These are phyloP conservation scores for Serripes groenlandicus DNA, from an alignment of 2,888 invertebrate genomes.

Conservation along the genomic window DNA sequence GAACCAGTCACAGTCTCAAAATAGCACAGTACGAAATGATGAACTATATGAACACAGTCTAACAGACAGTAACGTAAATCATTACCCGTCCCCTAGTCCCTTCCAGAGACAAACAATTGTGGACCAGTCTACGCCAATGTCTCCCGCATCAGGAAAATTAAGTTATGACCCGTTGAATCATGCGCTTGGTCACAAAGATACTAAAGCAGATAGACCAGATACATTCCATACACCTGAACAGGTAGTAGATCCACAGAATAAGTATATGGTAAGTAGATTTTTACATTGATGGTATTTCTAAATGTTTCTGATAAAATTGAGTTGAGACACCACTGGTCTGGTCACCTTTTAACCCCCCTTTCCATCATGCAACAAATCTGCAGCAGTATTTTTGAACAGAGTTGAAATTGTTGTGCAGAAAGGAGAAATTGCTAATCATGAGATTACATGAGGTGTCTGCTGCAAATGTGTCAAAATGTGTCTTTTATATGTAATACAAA, in stretches of 20 bases:
- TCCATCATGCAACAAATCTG: not conserved
- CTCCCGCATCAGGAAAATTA: conserved; percentile 39
- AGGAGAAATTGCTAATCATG: not conserved
- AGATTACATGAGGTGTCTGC: too few relatives aligned
- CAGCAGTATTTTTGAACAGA: not conserved
- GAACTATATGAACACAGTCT: conserved; percentile 63
- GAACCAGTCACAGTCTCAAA: conserved; percentile 51
- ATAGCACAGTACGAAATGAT: conserved; percentile 61
- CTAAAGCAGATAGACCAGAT: conserved; percentile 59
- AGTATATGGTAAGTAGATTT: conserved; percentile 57
- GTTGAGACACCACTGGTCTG: not conserved
- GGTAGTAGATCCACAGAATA: conserved; percentile 57
- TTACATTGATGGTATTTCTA: not conserved
- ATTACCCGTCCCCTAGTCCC: conserved; percentile 72
- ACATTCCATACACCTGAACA: conserved; percentile 56
- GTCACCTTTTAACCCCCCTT: too few relatives aligned
- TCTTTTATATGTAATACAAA: too few relatives aligned
- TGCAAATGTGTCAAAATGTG: too few relatives aligned
- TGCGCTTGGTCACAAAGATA: conserved; percentile 35
- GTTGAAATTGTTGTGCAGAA: not conserved
- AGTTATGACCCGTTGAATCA: conserved; percentile 12
- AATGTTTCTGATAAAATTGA: not conserved
- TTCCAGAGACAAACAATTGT: conserved; percentile 72
- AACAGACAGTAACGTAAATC: conserved; percentile 37
- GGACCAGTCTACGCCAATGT: conserved; percentile 78